phyloP scores from a whole-genome alignment of 2,797 vertebrate species.

The Telmatherina bonti region DNA sequence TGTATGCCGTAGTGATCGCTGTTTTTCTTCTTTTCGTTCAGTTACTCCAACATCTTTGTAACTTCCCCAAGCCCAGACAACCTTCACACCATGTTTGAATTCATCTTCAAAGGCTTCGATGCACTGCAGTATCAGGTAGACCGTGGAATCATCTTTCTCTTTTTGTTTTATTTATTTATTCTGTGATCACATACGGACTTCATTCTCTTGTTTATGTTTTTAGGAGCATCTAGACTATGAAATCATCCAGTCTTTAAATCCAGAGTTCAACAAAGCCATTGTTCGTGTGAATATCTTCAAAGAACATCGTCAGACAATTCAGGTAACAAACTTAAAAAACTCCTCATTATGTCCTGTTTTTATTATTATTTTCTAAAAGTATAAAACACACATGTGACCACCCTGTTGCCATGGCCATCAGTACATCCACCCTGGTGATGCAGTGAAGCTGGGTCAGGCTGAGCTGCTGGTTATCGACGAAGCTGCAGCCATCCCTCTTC shows the following conservation, averaged over 20 bases:
- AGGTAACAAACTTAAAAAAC: constrained; percentile 79
- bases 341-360: background rate
- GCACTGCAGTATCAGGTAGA: constrained; percentile 94
- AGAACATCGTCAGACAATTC: constrained; percentile 97
- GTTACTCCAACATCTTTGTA: constrained; percentile 98
- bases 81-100: constrained; percentile 97
- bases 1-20: background rate
- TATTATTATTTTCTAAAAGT: background rate
- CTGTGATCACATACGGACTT: background rate
- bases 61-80: constrained; percentile 99
- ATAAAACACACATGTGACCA: background rate
- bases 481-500: constrained; percentile 96
- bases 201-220: background rate
- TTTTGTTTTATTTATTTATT: background rate
- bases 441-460: constrained; percentile 96
- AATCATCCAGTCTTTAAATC: constrained; percentile 97
- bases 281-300: constrained; percentile 97
- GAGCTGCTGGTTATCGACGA: constrained; percentile 97
- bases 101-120: constrained; percentile 98
- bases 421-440: constrained; percentile 96
- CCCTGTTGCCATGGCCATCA: constrained; percentile 56
- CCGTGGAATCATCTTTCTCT: background rate
- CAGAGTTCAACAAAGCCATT: constrained; percentile 98
- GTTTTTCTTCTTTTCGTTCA: constrained; percentile 55
- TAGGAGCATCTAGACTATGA: constrained; percentile 98